These are phyloP conservation scores for Calliphora vicina DNA, from an alignment of 1,140 invertebrate species.

Conservation along the genomic window DNA sequence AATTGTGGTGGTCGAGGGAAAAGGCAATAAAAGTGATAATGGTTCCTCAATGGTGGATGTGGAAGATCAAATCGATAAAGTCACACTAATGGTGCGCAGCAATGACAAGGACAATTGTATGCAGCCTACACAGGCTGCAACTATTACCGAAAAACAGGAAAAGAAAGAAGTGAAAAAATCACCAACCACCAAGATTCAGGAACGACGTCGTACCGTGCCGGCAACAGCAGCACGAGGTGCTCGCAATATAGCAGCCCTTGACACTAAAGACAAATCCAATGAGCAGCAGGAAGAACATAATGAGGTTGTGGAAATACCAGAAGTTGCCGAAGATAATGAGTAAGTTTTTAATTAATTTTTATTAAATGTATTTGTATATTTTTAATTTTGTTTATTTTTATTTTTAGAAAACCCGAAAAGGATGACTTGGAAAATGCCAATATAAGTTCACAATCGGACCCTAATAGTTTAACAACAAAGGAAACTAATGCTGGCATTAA, in stretches of 20 bases:
- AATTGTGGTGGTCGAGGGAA: constrained; percentile 25
- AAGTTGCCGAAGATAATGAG: neutral
- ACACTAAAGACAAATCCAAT: neutral
- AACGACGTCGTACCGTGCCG: neutral
- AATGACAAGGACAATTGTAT: neutral
- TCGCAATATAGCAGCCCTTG: neutral
- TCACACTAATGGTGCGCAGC: constrained; percentile 32
- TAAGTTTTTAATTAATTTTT: neutral
- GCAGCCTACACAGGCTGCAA: neutral
- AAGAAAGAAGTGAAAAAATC: neutral
- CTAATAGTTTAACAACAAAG: neutral
- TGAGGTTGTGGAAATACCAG: neutral
- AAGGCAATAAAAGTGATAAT: neutral
- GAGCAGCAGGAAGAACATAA: neutral
- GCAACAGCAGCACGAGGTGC: neutral
- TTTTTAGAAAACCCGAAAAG: constrained; percentile 1
- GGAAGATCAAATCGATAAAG: constrained; percentile 36
- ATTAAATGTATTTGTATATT: neutral
- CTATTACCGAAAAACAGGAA: neutral
- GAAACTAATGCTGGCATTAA: neutral
- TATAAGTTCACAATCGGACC: neutral
- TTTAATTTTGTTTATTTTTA: neutral
- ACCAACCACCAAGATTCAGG: neutral
- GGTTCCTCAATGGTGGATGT: constrained; percentile 16
- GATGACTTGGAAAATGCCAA: neutral